Percentiles rank a stretch among this genome's conserved stretches.
These are phyloP conservation scores for Eublepharis macularius DNA, from an alignment of 2,113 vertebrate species.

Conservation along the genomic window DNA sequence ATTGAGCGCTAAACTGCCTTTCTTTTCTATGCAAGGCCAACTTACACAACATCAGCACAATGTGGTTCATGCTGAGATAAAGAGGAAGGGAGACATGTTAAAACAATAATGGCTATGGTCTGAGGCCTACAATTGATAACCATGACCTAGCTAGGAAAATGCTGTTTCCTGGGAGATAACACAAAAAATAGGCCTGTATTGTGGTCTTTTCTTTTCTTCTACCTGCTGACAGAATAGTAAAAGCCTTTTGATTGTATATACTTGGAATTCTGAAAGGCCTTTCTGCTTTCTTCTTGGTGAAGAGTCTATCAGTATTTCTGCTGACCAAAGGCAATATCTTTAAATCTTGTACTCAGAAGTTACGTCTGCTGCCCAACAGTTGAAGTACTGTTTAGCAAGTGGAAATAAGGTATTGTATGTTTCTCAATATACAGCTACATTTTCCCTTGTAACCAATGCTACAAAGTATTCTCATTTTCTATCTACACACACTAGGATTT, in stretches of 20 bases:
- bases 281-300: constrained; percentile 24
- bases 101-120: constrained; percentile 81
- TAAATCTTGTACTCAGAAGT: not conserved
- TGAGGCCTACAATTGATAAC: constrained; percentile 76
- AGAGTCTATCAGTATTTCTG: constrained; percentile 17
- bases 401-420: constrained; percentile 27
- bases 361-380: not conserved
- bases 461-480: not conserved
- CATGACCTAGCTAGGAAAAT: constrained; percentile 70
- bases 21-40: constrained; percentile 78
- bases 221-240: constrained; percentile 47
- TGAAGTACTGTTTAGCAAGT: not conserved
- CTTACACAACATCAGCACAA: constrained; percentile 62
- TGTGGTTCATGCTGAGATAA: constrained; percentile 76
- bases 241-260: constrained; percentile 51
- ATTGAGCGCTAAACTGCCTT: constrained; percentile 72
- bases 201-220: constrained; percentile 52
- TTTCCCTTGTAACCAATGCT: not conserved
- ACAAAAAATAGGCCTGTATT: constrained; percentile 76
- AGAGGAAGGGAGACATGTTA: constrained; percentile 77
- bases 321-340: not conserved
- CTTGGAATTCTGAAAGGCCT: constrained; percentile 52
- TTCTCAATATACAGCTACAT: not conserved
- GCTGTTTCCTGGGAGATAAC: constrained; percentile 77
- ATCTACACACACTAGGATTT: not conserved